phyloP scores from a whole-genome alignment of 2,113 vertebrate genomes.

The Mustela lutreola region DNA sequence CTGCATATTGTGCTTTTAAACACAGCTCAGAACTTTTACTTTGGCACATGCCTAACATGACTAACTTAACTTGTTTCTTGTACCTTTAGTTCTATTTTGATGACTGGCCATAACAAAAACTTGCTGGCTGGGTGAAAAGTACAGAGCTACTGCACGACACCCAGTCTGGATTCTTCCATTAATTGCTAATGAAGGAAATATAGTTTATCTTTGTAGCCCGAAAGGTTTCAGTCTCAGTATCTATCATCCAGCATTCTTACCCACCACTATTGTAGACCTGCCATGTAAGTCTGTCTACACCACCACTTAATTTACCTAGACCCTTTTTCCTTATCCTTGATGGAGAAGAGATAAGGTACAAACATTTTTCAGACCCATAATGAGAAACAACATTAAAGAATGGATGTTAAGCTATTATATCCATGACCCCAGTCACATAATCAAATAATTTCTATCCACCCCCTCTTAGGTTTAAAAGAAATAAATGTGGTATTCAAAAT shows the following conservation, averaged over 20 bases:
- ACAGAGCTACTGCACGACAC: neutral
- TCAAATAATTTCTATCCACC: neutral
- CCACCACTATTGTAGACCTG: neutral
- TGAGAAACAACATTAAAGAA: constrained; percentile 27
- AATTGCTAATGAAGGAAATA: constrained; percentile 61
- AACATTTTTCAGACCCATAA: constrained; percentile 11
- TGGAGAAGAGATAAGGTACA: neutral
- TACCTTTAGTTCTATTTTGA: constrained; percentile 41
- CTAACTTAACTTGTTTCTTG: constrained; percentile 4
- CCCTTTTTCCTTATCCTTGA: neutral
- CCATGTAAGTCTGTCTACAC: constrained; percentile 2
- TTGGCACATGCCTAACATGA: neutral
- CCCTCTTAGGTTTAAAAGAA: neutral
- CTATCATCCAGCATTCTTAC: neutral
- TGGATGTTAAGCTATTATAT: neutral
- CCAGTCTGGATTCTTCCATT: constrained; percentile 45
- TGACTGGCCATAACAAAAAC: neutral
- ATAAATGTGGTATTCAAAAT: neutral
- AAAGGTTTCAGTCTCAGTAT: neutral
- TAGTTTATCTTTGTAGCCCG: constrained; percentile 38
- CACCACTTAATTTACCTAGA: neutral
- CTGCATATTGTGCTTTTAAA: neutral
- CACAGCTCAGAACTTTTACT: neutral
- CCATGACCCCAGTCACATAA: neutral
- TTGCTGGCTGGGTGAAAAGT: constrained; percentile 9